Base-by-base conservation (phyloP, 2,888 invertebrate genomes). In the Pteria penguin region DNA sequence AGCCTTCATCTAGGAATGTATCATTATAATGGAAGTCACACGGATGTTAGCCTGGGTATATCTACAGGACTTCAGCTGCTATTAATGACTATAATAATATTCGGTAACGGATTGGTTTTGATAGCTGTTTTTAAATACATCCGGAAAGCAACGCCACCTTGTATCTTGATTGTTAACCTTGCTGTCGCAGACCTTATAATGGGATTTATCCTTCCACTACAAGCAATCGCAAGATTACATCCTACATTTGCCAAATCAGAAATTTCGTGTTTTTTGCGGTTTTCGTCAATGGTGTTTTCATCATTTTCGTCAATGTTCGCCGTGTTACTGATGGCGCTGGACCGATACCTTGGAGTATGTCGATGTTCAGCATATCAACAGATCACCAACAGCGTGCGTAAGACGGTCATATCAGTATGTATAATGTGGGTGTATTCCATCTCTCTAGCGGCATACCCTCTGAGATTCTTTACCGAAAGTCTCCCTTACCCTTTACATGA, bases 281-380 rank as follows among this genome's bases (percentile, higher is more conserved):
- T 69, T 36, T 69, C 58, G 1, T 60, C 69, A 4, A 69, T 69
- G 69, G 45, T 69, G 11, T 31, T 69, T 4, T 27, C 36, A 27
- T 69, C 69, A 5, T 69, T 69, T 60, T 31, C 58, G 4, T 69
- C 69, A 5, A 18, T 69, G n/a, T 69, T 69, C 36, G 69, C 69
- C 4, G 69, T 69, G 24, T 24, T 69, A 8, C 26, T 69, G 45
- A 69, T 55, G 14, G 69, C 69, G 4, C 2, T 69, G 1, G 69
- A 69, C 31, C 58, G 69, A 27, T 32, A 29, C 11, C n/a, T 67
- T 8, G 52, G 31, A 27, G 55, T 67, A 32, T 67, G 55, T 36
- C 31, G 24, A 27, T 29, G 54, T 31, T 11, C 24, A 5, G 32
- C 45, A 18, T 45, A 55, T 8, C n/a, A 29, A 8, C 11, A 18